A percentile compares a stretch with the other conserved stretches of the same genome.
These are phyloP conservation scores for Chouioia cunea DNA, from an alignment of 2,888 invertebrate species.

Conservation along the genomic window DNA sequence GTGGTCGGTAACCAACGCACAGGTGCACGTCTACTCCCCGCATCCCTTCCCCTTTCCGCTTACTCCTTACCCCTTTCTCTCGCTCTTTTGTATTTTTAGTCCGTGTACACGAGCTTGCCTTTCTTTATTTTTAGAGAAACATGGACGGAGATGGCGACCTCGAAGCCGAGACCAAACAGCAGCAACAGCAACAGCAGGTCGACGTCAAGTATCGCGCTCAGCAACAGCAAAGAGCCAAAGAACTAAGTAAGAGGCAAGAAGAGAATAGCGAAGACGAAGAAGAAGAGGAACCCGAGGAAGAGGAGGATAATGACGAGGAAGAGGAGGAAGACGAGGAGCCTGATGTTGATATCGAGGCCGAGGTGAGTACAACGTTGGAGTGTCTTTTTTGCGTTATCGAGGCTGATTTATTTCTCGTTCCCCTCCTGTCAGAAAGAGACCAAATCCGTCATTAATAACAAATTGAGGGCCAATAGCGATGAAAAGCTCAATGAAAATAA, in stretches of 20 bases:
- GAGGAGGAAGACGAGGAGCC: constrained; percentile 42
- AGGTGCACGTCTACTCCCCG: constrained; percentile 20
- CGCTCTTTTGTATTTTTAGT: constrained; percentile 6
- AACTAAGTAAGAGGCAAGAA: constrained; percentile 20
- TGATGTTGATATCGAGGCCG: constrained; percentile 48
- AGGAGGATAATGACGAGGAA: constrained; percentile 46
- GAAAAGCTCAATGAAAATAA: constrained; percentile 44
- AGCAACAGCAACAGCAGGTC: constrained; percentile 38
- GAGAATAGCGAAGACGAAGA: constrained; percentile 41
- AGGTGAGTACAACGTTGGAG: constrained; percentile 45
- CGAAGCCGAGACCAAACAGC: constrained; percentile 49
- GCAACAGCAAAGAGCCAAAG: constrained; percentile 8
- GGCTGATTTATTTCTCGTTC: background rate
- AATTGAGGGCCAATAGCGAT: constrained; percentile 34
- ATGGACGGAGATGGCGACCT: constrained; percentile 63
- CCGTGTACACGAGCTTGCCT: constrained; percentile 7
- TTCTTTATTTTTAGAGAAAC: constrained; percentile 53
- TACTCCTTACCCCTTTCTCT: background rate
- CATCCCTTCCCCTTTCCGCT: constrained; percentile 1
- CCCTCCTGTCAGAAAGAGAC: constrained; percentile 27
- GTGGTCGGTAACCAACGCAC: constrained; percentile 26
- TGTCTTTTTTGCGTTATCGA: constrained; percentile 19
- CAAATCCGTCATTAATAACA: constrained; percentile 39
- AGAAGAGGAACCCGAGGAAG: constrained; percentile 46
- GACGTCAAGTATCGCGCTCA: constrained; percentile 42